Conservation (phyloP, 2,888 invertebrate genomes). For the Deilephila elpenor region DNA sequence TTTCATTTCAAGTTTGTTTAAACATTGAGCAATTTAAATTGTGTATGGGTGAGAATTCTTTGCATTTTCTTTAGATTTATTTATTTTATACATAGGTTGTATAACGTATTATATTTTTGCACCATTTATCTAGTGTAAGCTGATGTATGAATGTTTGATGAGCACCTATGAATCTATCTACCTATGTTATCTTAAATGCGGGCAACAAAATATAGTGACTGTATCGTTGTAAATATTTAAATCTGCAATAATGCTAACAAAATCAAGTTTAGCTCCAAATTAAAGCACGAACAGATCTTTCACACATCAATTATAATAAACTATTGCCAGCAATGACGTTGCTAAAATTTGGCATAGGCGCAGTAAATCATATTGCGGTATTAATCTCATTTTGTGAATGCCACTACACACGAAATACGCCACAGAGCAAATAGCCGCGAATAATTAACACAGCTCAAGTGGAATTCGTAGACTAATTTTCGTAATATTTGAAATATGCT, state of each 20-base stretch:
- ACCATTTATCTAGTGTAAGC: too few relatives aligned
- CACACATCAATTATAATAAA: constrained; percentile 27
- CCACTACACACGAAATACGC: constrained; percentile 44
- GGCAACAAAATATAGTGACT: too few relatives aligned
- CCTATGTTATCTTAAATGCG: too few relatives aligned
- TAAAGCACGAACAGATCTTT: neutral
- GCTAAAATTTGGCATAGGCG: constrained; percentile 48
- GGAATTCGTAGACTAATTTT: constrained; percentile 45
- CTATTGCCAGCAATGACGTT: constrained; percentile 37
- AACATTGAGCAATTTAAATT: too few relatives aligned
- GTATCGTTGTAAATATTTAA: neutral
- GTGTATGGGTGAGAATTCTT: too few relatives aligned
- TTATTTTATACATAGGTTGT: too few relatives aligned
- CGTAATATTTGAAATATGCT: neutral
- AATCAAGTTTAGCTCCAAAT: neutral
- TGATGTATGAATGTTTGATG: too few relatives aligned
- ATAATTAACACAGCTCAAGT: constrained; percentile 52
- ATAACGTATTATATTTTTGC: too few relatives aligned
- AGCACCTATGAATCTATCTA: too few relatives aligned
- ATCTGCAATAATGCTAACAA: neutral
- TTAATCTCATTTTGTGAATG: constrained; percentile 49
- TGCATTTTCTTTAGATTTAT: too few relatives aligned
- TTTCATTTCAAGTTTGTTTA: too few relatives aligned
- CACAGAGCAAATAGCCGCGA: constrained; percentile 45
- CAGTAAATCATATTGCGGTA: constrained; percentile 49